Evolutionary conservation across 2,797 vertebrate species (phyloP).

Genomic region (Fistularia commersonii): DNA sequence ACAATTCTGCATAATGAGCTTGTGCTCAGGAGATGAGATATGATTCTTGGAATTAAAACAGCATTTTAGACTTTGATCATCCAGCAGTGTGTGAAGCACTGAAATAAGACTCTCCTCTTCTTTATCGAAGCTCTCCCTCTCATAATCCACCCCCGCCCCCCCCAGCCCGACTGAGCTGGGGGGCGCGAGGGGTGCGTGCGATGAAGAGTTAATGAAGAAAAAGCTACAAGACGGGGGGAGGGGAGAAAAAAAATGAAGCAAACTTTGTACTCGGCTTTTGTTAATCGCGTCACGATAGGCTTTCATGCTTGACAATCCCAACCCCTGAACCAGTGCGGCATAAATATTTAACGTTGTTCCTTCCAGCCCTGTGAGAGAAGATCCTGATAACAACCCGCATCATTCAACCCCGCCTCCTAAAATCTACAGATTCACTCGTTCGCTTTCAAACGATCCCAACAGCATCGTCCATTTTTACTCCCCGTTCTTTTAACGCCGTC

Average conservation of each 20-base stretch:
- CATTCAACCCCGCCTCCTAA: no score
- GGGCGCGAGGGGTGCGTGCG: constrained; percentile 55
- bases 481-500: constrained; percentile 15
- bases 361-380: constrained; percentile 26
- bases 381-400: background rate
- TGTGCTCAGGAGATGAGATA: constrained; percentile 71
- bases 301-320: constrained; percentile 44
- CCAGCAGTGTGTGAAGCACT: constrained; percentile 49
- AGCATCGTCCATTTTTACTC: constrained; percentile 2
- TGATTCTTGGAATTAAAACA: constrained; percentile 75
- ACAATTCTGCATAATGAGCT: constrained; percentile 69
- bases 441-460: constrained; percentile 2
- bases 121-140: constrained; percentile 58
- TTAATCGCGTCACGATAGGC: constrained; percentile 49
- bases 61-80: constrained; percentile 73
- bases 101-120: constrained; percentile 62
- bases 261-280: constrained; percentile 48
- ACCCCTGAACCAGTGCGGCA: constrained; percentile 38
- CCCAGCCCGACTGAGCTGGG: constrained; percentile 51
- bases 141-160: constrained; percentile 52
- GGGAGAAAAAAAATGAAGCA: constrained; percentile 27
- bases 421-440: no score
- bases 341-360: constrained; percentile 49
- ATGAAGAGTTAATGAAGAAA: constrained; percentile 69
- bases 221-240: background rate